Conservation (phyloP, 2,113 vertebrate genomes). For the Micronycteris hirsuta region DNA sequence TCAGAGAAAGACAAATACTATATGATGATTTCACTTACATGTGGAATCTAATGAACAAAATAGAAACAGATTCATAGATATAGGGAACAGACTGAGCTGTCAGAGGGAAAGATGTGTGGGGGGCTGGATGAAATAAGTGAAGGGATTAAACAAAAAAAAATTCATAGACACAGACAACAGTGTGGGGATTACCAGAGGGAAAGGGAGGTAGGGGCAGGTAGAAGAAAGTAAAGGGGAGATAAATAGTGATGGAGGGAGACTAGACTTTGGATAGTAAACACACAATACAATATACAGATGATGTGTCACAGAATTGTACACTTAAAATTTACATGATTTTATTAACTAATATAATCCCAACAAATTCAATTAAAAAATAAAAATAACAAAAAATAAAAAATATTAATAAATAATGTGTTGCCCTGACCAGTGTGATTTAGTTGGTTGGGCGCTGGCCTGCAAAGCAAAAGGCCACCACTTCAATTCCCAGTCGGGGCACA, state of each 20-base stretch:
- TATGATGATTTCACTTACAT: background rate
- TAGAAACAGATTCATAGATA: background rate
- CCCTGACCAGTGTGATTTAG: too few species aligned
- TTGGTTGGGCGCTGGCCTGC: too few species aligned
- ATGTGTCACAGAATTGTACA: background rate
- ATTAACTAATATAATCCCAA: background rate
- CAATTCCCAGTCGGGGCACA: too few species aligned
- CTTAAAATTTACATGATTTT: background rate
- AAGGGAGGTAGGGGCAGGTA: background rate
- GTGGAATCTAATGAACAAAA: background rate
- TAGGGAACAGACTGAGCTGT: background rate
- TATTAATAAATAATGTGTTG: background rate
- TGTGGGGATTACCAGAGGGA: background rate
- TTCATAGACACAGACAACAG: background rate
- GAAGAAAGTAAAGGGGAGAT: background rate
- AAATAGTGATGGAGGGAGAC: background rate
- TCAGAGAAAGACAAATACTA: background rate
- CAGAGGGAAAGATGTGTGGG: background rate
- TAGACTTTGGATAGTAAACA: background rate
- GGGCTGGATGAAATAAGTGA: background rate
- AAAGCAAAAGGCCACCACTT: too few species aligned
- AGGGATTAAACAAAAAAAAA: background rate
- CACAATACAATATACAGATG: background rate
- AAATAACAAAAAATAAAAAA: background rate
- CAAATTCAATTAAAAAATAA: background rate